phyloP scores from a whole-genome alignment of 2,888 invertebrate species.

The Deilephila elpenor region DNA sequence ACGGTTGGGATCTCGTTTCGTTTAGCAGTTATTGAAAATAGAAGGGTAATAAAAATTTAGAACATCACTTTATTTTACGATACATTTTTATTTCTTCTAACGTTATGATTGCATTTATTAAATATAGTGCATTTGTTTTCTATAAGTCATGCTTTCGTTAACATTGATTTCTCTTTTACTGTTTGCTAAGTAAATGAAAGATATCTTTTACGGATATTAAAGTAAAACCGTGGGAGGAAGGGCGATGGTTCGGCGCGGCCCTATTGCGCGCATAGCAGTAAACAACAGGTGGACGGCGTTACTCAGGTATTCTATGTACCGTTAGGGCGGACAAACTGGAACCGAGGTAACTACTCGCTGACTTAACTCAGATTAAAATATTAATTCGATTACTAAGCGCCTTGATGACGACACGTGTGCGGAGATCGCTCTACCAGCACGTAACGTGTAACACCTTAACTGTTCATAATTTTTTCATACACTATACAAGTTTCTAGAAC shows the following conservation, averaged over 20 bases:
- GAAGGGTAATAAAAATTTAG: slow-evolving; percentile 15
- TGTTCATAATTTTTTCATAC: neutral
- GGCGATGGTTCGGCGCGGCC: slow-evolving; percentile 49
- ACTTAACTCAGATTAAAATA: slow-evolving; percentile 27
- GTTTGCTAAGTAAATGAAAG: slow-evolving; percentile 3
- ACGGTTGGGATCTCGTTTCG: slow-evolving; percentile 1
- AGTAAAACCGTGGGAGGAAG: slow-evolving; percentile 27
- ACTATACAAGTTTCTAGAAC: neutral
- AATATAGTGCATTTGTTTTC: neutral
- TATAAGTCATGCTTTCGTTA: neutral
- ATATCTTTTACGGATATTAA: slow-evolving; percentile 17
- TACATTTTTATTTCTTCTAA: slow-evolving; percentile 10
- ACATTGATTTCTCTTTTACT: neutral
- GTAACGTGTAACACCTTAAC: neutral
- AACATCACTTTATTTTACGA: slow-evolving; percentile 24
- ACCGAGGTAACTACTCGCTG: slow-evolving; percentile 50
- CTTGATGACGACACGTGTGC: slow-evolving; percentile 22
- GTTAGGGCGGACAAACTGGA: slow-evolving; percentile 67
- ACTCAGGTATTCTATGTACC: slow-evolving; percentile 63
- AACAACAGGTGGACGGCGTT: slow-evolving; percentile 56
- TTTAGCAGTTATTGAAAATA: slow-evolving; percentile 17
- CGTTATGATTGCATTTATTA: neutral
- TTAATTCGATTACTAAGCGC: slow-evolving; percentile 32
- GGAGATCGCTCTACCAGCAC: neutral
- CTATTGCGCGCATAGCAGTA: slow-evolving; percentile 51